These are phyloP conservation scores for Oreochromis spilurus DNA, from an alignment of 2,113 vertebrate species.

Conservation along the genomic window DNA sequence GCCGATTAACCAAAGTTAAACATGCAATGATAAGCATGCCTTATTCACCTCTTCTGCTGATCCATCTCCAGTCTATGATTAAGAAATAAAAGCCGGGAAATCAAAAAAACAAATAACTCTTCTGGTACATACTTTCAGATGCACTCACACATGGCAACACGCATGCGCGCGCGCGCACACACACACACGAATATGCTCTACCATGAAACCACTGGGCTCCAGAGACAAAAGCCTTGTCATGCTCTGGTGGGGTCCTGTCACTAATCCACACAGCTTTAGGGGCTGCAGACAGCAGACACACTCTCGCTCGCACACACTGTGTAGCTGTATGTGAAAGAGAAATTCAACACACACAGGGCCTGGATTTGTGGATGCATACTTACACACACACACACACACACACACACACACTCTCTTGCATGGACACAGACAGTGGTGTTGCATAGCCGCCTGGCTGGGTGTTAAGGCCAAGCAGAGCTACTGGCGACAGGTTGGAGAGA, in stretches of 20 bases:
- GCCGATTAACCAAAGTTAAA: not conserved
- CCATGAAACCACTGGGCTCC: constrained; percentile 67
- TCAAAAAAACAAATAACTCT: constrained; percentile 53
- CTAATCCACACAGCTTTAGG: constrained; percentile 74
- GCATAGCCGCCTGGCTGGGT: constrained; percentile 59
- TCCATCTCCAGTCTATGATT: constrained; percentile 5
- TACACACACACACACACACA: not conserved
- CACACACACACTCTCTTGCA: not conserved
- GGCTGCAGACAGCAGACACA: constrained; percentile 62
- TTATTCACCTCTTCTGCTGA: not conserved
- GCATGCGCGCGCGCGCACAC: accelerated
- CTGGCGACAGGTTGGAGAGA: constrained; percentile 78
- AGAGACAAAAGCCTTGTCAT: constrained; percentile 75
- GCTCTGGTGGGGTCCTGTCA: constrained; percentile 69
- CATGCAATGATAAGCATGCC: not conserved
- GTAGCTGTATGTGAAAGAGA: constrained; percentile 31
- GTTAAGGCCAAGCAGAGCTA: constrained; percentile 77
- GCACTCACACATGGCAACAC: not conserved
- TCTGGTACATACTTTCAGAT: constrained; percentile 14
- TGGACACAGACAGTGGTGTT: constrained; percentile 33
- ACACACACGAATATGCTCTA: not conserved
- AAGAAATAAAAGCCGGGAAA: constrained; percentile 26
- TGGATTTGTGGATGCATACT: constrained; percentile 44
- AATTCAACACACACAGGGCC: constrained; percentile 51
- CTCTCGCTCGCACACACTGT: not conserved